Conservation (phyloP, 2,113 vertebrate species). For the Penelope pileata region DNA sequence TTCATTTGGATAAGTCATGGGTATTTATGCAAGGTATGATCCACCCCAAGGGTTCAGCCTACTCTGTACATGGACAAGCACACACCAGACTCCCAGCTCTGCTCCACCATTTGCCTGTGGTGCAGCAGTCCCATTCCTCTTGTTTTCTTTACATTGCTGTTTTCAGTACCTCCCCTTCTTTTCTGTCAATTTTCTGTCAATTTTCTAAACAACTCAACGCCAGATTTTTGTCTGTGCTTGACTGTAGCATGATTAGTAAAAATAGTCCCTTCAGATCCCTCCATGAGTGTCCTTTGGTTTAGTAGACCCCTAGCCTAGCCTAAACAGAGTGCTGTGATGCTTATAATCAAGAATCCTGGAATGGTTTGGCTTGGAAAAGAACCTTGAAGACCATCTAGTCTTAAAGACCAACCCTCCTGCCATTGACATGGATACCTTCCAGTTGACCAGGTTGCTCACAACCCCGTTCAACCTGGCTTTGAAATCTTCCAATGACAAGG, state of each 20-base stretch:
- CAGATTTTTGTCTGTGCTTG: not conserved
- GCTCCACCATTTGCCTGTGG: not conserved
- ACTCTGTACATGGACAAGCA: not conserved
- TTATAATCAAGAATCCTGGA: not conserved
- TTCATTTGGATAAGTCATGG: conserved; percentile 25
- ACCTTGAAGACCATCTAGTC: not conserved
- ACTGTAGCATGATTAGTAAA: not conserved
- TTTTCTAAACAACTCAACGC: not conserved
- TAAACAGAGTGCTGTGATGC: not conserved
- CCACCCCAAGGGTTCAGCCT: not conserved
- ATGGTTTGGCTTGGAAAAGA: not conserved
- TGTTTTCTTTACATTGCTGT: not conserved
- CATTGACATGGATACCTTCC: not conserved
- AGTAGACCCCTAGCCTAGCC: not conserved
- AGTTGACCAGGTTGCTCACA: not conserved
- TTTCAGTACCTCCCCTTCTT: not conserved
- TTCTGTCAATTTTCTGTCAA: not conserved
- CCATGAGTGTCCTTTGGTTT: not conserved
- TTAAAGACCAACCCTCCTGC: not conserved
- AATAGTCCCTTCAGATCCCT: not conserved
- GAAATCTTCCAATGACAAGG: not conserved
- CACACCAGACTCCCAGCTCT: not conserved
- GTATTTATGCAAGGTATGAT: conserved; percentile 4
- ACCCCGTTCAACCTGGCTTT: not conserved
- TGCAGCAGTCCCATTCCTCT: not conserved